Conservation (phyloP, 2,888 invertebrate genomes). For the Neoascia interrupta region DNA sequence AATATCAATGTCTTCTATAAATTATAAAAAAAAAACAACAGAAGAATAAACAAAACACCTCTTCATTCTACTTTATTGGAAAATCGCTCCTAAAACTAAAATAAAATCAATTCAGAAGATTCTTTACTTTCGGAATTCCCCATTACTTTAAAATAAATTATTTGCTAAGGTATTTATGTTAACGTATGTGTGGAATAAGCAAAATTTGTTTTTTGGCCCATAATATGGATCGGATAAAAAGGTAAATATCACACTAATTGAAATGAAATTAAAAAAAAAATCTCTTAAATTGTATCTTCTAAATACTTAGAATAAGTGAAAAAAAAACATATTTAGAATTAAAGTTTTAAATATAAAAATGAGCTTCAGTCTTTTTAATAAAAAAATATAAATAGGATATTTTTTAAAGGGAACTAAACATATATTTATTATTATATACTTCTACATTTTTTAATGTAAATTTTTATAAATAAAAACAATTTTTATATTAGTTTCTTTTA, state of each 20-base stretch:
- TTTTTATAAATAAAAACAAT: slow-evolving; percentile 65
- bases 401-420: slow-evolving; percentile 55
- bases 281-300: slow-evolving; percentile 13
- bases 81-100: no score
- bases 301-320: slow-evolving; percentile 23
- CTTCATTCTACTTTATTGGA: no score
- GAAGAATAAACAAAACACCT: no score
- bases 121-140: no score
- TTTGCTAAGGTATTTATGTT: no score
- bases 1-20: no score
- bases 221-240: slow-evolving; percentile 57
- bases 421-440: slow-evolving; percentile 22
- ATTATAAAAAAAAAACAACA: no score
- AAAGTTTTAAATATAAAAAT: slow-evolving; percentile 22
- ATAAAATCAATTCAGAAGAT: no score
- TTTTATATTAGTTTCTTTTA: slow-evolving; percentile 68
- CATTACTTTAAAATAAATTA: no score
- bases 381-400: slow-evolving; percentile 32
- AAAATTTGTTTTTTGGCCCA: no score
- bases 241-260: slow-evolving; percentile 51
- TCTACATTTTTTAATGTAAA: slow-evolving; percentile 67
- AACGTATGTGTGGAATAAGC: no score
- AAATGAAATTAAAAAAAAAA: neutral
- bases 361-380: slow-evolving; percentile 60
- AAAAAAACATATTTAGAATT: slow-evolving; percentile 12